A percentile compares a stretch with the other conserved stretches of the same genome.
These are phyloP conservation scores for Drosophila glabriapex DNA, from an alignment of 2,888 invertebrate genomes.

Conservation along the genomic window DNA sequence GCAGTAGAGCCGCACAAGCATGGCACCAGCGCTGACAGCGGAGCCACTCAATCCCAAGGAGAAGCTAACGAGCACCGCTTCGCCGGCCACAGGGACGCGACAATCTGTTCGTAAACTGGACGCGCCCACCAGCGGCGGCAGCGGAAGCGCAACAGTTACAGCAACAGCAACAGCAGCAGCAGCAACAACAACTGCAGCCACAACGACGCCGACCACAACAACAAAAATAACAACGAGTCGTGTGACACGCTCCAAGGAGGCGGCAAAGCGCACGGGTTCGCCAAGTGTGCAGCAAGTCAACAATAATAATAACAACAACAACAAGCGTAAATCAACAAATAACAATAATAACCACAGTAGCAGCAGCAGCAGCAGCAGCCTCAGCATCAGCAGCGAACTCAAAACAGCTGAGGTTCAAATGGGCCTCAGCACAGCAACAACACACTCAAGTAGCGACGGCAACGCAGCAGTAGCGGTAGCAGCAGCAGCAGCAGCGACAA, in stretches of 20 bases:
- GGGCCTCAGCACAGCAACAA: slow-evolving; percentile 74
- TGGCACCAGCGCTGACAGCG: slow-evolving; percentile 97
- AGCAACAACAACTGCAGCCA: slow-evolving; percentile 26
- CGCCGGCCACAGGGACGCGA: slow-evolving; percentile 72
- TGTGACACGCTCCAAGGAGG: slow-evolving; percentile 73
- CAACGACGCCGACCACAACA: background rate
- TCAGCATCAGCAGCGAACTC: slow-evolving; percentile 25
- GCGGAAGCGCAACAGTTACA: slow-evolving; percentile 15
- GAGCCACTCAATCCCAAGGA: slow-evolving; percentile 87
- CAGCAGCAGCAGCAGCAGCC: slow-evolving; percentile 5
- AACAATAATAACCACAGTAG: slow-evolving; percentile 36
- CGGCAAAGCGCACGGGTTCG: slow-evolving; percentile 39
- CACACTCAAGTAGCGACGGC: slow-evolving; percentile 63
- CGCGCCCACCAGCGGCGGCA: slow-evolving; percentile 31
- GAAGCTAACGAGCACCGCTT: slow-evolving; percentile 85
- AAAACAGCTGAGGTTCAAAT: slow-evolving; percentile 71
- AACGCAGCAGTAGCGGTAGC: slow-evolving; percentile 36
- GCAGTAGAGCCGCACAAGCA: slow-evolving; percentile 85
- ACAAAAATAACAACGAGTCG: slow-evolving; percentile 57
- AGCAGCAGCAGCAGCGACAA: slow-evolving; percentile 44
- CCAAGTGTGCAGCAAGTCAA: slow-evolving; percentile 26
- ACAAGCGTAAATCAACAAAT: slow-evolving; percentile 53
- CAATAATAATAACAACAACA: slow-evolving; percentile 41
- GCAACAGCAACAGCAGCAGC: slow-evolving; percentile 24
- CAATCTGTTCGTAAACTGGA: slow-evolving; percentile 64